Percentiles rank a stretch among this genome's conserved stretches.
phyloP scores from a whole-genome alignment of 2,113 vertebrate genomes.

The Burhinus bistriatus region DNA sequence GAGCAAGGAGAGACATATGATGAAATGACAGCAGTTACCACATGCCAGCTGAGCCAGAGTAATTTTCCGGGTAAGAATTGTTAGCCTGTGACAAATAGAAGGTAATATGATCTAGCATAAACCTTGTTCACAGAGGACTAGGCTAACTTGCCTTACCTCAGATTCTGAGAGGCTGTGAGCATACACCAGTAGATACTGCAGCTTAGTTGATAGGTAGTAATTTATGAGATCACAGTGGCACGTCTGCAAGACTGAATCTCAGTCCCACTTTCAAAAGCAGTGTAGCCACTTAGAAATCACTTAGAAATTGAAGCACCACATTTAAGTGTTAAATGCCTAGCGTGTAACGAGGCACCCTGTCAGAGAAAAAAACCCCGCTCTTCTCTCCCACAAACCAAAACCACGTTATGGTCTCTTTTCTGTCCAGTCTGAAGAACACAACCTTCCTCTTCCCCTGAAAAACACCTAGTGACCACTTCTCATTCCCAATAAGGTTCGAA shows the following conservation, averaged over 20 bases:
- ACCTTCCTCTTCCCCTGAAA: background rate
- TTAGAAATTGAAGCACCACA: background rate
- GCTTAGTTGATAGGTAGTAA: background rate
- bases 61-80: background rate
- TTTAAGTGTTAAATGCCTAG: background rate
- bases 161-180: background rate
- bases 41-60: background rate
- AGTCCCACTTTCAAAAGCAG: background rate
- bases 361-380: background rate
- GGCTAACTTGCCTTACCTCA: background rate
- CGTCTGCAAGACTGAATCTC: background rate
- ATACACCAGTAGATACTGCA: background rate
- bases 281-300: background rate
- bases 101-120: background rate
- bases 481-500: background rate
- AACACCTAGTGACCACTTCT: background rate
- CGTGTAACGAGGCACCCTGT: background rate
- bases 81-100: background rate
- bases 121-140: background rate
- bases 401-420: background rate
- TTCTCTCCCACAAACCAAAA: background rate
- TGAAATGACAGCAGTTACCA: background rate
- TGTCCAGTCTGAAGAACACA: background rate
- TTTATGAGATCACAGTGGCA: background rate
- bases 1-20: background rate